Conservation (phyloP, 64 coral and sea anemone genomes). For the Acropora yongei region DNA sequence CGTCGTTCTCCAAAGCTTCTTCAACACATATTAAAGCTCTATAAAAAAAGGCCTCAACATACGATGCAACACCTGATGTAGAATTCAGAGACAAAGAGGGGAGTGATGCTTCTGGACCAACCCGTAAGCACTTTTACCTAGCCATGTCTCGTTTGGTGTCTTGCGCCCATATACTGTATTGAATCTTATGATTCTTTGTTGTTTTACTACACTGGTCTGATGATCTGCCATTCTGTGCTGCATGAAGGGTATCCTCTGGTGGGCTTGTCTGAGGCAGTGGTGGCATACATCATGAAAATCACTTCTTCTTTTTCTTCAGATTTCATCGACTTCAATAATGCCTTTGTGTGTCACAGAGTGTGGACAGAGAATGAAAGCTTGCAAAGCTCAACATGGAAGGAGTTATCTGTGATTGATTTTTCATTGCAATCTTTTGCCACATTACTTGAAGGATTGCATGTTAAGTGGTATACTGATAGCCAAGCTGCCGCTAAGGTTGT, state of each 20-base stretch:
- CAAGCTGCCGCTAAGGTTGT: too few relatives aligned
- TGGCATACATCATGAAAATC: constrained; percentile 6
- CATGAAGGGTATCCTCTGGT: constrained; percentile 39
- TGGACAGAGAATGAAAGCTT: too few relatives aligned
- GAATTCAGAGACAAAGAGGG: constrained; percentile 15
- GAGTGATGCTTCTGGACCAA: constrained; percentile 34
- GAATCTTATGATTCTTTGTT: constrained; percentile 25
- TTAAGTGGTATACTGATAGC: too few relatives aligned
- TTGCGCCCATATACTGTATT: constrained; percentile 27
- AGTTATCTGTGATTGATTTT: too few relatives aligned
- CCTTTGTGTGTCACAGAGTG: too few relatives aligned
- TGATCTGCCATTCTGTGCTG: constrained; percentile 19
- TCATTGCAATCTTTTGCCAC: too few relatives aligned
- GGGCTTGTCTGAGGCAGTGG: constrained; percentile 18
- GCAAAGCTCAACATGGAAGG: too few relatives aligned
- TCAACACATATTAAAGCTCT: background rate
- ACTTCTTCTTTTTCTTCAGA: too few relatives aligned
- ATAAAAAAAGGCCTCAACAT: constrained; percentile 55
- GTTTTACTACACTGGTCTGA: constrained; percentile 40
- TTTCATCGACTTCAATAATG: too few relatives aligned
- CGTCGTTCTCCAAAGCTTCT: too few relatives aligned
- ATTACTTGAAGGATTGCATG: too few relatives aligned
- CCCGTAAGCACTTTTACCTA: background rate
- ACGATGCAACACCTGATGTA: too few relatives aligned
- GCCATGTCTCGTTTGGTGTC: background rate